These are phyloP conservation scores for Gonioctena quinquepunctata DNA, from an alignment of 1,140 invertebrate species.

Conservation along the genomic window DNA sequence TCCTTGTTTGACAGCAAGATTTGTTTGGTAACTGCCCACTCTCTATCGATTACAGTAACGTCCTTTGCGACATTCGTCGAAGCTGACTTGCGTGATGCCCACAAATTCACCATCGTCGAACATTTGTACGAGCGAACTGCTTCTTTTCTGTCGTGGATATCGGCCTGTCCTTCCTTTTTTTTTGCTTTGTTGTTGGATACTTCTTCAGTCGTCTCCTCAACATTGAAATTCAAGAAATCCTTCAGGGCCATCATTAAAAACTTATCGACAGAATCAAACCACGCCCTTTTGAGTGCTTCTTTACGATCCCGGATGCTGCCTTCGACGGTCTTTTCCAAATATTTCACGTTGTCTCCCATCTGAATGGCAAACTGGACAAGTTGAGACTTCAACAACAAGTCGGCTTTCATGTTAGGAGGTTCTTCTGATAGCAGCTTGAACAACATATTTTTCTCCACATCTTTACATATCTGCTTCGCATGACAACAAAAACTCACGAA, in stretches of 20 bases:
- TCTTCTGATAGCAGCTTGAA: constrained; percentile 35
- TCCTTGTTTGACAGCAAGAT: constrained; percentile 21
- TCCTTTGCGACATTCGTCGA: constrained; percentile 20
- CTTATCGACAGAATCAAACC: constrained; percentile 20
- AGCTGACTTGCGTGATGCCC: constrained; percentile 30
- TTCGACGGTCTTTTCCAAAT: constrained; percentile 7
- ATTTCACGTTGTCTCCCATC: constrained; percentile 4
- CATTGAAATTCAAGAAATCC: constrained; percentile 18
- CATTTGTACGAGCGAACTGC: constrained; percentile 28
- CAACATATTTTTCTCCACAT: constrained; percentile 21
- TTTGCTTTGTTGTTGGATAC: constrained; percentile 6
- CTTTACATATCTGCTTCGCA: constrained; percentile 25
- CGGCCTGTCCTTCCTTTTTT: constrained; percentile 21
- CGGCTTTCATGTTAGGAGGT: constrained; percentile 15
- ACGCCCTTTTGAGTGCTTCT: neutral
- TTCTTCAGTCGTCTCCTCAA: constrained; percentile 5
- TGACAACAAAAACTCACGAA: constrained; percentile 34
- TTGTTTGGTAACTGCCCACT: constrained; percentile 25
- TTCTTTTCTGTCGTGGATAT: constrained; percentile 12
- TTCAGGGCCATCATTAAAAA: constrained; percentile 23
- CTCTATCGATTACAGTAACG: constrained; percentile 19
- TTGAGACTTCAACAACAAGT: constrained; percentile 1
- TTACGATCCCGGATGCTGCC: neutral
- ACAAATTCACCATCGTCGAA: constrained; percentile 31
- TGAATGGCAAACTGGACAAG: constrained; percentile 12